Evolutionary conservation across 2,888 invertebrate genomes (phyloP).

Genomic region (Gasteruption jaculator): DNA sequence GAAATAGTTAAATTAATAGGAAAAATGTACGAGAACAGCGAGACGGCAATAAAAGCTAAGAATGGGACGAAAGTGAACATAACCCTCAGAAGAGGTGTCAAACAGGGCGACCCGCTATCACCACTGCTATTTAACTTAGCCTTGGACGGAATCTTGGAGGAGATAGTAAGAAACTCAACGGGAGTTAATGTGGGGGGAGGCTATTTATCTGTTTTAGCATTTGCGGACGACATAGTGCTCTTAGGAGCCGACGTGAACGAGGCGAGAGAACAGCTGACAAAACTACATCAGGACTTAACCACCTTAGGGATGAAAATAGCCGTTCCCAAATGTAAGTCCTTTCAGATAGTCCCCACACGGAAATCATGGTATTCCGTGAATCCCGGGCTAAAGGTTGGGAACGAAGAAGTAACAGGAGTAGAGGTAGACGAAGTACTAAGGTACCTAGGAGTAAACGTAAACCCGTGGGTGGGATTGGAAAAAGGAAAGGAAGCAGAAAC

Average conservation of each 20-base stretch:
- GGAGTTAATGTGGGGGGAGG: neutral
- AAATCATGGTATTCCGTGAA: slow-evolving; percentile 12
- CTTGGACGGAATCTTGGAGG: neutral
- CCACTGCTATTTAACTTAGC: slow-evolving; percentile 18
- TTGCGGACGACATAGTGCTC: slow-evolving; percentile 26
- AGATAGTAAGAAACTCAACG: neutral
- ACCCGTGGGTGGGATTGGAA: slow-evolving; percentile 7
- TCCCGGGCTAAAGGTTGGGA: neutral
- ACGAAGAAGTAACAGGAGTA: neutral
- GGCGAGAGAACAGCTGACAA: slow-evolving; percentile 10
- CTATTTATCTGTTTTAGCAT: slow-evolving; percentile 14
- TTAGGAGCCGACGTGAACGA: neutral
- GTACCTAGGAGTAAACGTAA: neutral
- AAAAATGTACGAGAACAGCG: slow-evolving; percentile 14
- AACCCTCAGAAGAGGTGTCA: slow-evolving; percentile 42
- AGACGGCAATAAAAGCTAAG: neutral
- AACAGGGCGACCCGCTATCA: slow-evolving; percentile 51
- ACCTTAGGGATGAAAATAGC: slow-evolving; percentile 19
- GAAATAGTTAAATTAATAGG: slow-evolving; percentile 33
- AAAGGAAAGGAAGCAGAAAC: neutral
- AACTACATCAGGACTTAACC: neutral
- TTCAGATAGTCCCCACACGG: neutral
- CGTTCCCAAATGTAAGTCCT: slow-evolving; percentile 11
- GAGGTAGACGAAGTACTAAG: neutral
- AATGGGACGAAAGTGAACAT: slow-evolving; percentile 21